Percentiles rank a stretch among this genome's conserved stretches.
phyloP scores from a whole-genome alignment of 2,888 invertebrate genomes.

The Apodemia mormo region DNA sequence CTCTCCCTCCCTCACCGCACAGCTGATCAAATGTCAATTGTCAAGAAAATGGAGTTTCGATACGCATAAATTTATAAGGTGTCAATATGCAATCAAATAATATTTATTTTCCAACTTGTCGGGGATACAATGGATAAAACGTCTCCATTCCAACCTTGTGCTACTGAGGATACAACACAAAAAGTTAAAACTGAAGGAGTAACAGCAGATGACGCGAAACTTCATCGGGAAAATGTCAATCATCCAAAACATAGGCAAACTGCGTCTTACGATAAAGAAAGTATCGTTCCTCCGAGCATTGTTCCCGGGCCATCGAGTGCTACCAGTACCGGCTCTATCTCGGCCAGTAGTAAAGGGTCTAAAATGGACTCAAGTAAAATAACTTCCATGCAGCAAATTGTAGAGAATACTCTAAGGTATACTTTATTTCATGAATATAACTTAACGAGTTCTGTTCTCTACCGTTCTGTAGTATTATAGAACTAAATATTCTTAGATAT shows the following conservation, averaged over 20 bases:
- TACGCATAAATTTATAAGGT: conserved; percentile 73
- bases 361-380: conserved; percentile 75
- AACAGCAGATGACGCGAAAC: conserved; percentile 80
- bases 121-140: conserved; percentile 76
- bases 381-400: conserved; percentile 82
- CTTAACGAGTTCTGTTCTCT: neutral
- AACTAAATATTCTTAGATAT: neutral
- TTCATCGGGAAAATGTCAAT: conserved; percentile 81
- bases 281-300: conserved; percentile 63
- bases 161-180: conserved; percentile 72
- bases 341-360: conserved; percentile 56
- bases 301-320: conserved; percentile 68
- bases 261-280: conserved; percentile 81
- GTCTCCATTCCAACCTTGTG: conserved; percentile 79
- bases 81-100: conserved; percentile 69
- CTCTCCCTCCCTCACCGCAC: conserved; percentile 72
- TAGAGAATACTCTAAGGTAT: conserved; percentile 85
- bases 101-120: conserved; percentile 53
- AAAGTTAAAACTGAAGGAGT: conserved; percentile 75
- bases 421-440: conserved; percentile 21
- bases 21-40: conserved; percentile 77
- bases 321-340: conserved; percentile 53
- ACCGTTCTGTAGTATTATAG: neutral
- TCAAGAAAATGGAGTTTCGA: conserved; percentile 82
- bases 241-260: conserved; percentile 82